A percentile compares a stretch with the other conserved stretches of the same genome.
Evolutionary conservation across 2,797 vertebrate species (phyloP).

Genomic region (Lateolabrax maculatus): DNA sequence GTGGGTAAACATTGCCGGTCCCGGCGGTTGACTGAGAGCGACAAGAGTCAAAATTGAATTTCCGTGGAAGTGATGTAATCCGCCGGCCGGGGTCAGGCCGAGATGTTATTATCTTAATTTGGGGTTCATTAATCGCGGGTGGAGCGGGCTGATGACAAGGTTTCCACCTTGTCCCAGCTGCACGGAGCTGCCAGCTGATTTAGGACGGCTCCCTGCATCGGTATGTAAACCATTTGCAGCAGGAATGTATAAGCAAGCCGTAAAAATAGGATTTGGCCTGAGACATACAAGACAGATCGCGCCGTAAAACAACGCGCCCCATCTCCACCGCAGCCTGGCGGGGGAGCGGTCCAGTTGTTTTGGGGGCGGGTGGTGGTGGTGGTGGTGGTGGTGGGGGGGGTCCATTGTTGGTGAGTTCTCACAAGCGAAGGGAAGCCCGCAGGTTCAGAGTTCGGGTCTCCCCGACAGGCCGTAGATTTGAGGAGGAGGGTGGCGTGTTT

Average conservation of each 20-base stretch:
- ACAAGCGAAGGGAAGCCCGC: slow-evolving; percentile 75
- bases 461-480: slow-evolving; percentile 87
- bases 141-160: slow-evolving; percentile 86
- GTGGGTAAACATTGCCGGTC: slow-evolving; percentile 41
- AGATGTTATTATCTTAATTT: slow-evolving; percentile 83
- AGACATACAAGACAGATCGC: slow-evolving; percentile 86
- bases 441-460: slow-evolving; percentile 83
- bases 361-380: no score
- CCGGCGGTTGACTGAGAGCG: slow-evolving; percentile 38
- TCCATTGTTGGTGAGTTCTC: slow-evolving; percentile 63
- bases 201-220: slow-evolving; percentile 89
- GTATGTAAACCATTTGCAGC: slow-evolving; percentile 94
- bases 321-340: slow-evolving; percentile 83
- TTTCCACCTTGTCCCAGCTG: slow-evolving; percentile 90
- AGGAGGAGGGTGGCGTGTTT: slow-evolving; percentile 85
- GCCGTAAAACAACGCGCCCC: slow-evolving; percentile 90
- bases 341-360: slow-evolving; percentile 60
- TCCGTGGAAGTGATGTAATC: slow-evolving; percentile 83
- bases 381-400: slow-evolving; percentile 29
- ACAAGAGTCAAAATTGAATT: slow-evolving; percentile 80
- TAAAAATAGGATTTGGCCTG: slow-evolving; percentile 93
- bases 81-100: slow-evolving; percentile 58
- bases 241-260: slow-evolving; percentile 96
- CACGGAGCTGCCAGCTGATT: slow-evolving; percentile 92
- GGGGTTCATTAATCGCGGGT: slow-evolving; percentile 84